Evolutionary conservation across 2,888 invertebrate species (phyloP).

Genomic region (Rhopalosiphum nymphaeae): DNA sequence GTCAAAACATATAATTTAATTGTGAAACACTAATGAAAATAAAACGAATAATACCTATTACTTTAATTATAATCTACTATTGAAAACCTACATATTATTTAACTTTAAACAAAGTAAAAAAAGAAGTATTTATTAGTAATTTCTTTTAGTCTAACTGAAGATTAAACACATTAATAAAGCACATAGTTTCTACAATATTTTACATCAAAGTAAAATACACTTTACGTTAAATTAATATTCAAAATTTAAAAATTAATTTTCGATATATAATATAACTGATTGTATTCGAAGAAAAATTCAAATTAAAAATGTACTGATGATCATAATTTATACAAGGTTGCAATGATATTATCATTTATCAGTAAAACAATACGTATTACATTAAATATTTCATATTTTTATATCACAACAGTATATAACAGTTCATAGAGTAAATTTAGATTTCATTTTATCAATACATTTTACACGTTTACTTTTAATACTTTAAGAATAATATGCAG

Average conservation of each 20-base stretch:
- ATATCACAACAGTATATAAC: not conserved
- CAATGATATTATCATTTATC: slow-evolving; percentile 31
- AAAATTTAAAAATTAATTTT: not conserved
- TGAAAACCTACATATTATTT: not conserved
- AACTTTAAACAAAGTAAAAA: not conserved
- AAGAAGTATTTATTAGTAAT: not conserved
- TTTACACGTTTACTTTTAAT: not conserved
- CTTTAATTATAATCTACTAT: not conserved
- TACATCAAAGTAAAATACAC: not conserved
- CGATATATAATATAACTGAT: not conserved
- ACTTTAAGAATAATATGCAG: slow-evolving; percentile 6
- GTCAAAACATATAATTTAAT: not conserved
- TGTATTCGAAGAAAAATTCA: not conserved
- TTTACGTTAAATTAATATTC: not conserved
- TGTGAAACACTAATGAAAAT: not conserved
- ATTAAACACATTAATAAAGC: not conserved
- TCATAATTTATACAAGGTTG: slow-evolving; percentile 21
- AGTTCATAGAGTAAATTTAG: slow-evolving; percentile 5
- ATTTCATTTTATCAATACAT: not conserved
- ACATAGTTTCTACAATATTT: not conserved
- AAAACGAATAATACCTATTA: not conserved
- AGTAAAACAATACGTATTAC: not conserved
- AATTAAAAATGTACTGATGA: not conserved
- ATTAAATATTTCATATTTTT: slow-evolving; percentile 4
- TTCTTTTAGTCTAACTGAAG: not conserved